Evolutionary conservation across 2,888 invertebrate genomes (phyloP), one percentile per base, ranked within the genome.

Genomic region (Thereva nobilitata): DNA sequence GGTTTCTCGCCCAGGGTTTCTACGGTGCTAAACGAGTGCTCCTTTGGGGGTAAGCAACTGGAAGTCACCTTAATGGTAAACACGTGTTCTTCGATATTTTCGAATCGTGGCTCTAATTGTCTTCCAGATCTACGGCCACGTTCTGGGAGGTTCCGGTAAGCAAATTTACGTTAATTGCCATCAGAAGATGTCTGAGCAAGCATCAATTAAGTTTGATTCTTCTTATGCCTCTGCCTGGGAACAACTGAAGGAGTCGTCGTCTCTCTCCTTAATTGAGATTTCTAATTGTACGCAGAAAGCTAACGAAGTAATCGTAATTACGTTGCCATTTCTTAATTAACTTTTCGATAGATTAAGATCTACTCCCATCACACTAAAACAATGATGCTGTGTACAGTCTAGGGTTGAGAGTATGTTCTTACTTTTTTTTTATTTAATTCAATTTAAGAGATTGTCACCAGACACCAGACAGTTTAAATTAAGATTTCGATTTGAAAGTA

Each of bases 161-260:
- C 35, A 56, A 42, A 56, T 56, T 56, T 44, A 56, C 56, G 44
- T 56, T 56, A 56, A 56, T 56, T 56, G 37, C 56, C 23, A 23
- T 23, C 23, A 23, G 23, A 9, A 23, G 35, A 7, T 56, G 8
- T 23, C 44, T 37, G 44, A 56, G 44, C 56, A 44, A 44, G 56
- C 56, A 56, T 42, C 34, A 56, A 56, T 56, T 56, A 23, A 56
- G 44, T 23, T 47, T 12, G 47, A 47, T 47, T 47, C 9, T 47
- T 47, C 23, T 23, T 23, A 23, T 35, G 42, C 23, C 37, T 56
- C 44, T n/a, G 41, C 44, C 37, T 56, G 23, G 23, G 23, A 23
- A 23, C 23, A 2, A 12, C 44, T 41, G 56, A 2, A 23, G 23
- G 23, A 23, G 23, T 23, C 23, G 1, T 23, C 23, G 23, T 23